Evolutionary conservation across 2,797 vertebrate species (phyloP), one percentile per base, ranked within the genome.

Genomic region (Macropodus opercularis): DNA sequence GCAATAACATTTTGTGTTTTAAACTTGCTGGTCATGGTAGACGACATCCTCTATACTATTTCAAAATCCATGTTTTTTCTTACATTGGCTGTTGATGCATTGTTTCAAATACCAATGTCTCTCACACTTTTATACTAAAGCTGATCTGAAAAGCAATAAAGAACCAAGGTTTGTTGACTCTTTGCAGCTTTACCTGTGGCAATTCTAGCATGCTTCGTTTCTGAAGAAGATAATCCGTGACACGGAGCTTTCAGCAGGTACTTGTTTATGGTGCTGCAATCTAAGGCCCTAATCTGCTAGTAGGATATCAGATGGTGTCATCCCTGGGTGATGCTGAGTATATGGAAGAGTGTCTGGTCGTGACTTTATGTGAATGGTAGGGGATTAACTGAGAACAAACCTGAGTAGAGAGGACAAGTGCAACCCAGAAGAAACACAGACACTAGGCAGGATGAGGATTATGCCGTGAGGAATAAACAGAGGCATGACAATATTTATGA

Each of bases 241-340:
- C 85, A 82, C 63, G 35, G 69, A 63, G 86, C 63, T 87, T 79
- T 72, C 83, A 90, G 88, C 89, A 90, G 85, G 87, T 75, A 85
- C 86, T 78, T 90, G 85, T 89, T 87, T 85, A 86, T 83, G 85
- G 72, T 31, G 66, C 75, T 62, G 83, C 63, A 85, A 83, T 83
- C 79, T 72, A 75, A 87, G 43, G 75, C 74, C 55, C 68, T 90
- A 86, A 89, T 90, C 87, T 89, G 79, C 70, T 54, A 34, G 41
- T 58, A 68, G 79, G 75, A 83, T 78, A 79, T 80, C 74, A 57
- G 63, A 67, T 72, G 54, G 77, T 78, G 75, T 71, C 78, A 81
- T 82, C 64, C 76, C 55, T 54, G 36, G 78, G 65, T 64, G 75
- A 35, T 35, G 72, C 51, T 41, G 77, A 88, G 83, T 85, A 77